Percentiles rank a stretch among this genome's conserved stretches.
Conservation (phyloP, 2,888 invertebrate genomes). For the Rhingia campestris region DNA sequence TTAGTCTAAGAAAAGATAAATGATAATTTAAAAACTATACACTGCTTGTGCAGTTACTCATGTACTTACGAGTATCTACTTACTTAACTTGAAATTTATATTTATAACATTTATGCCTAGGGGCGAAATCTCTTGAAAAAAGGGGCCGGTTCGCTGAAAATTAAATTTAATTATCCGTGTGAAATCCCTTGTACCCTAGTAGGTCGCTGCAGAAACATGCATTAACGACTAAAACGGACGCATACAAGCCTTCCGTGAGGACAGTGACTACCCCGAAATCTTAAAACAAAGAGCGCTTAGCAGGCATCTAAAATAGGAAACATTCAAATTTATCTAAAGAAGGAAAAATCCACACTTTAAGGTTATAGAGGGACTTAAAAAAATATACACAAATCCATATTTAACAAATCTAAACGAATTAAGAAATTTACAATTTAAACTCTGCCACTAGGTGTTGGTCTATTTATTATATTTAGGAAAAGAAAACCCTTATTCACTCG, state of each 20-base stretch:
- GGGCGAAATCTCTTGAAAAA: background rate
- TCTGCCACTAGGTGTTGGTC: background rate
- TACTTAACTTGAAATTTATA: no score
- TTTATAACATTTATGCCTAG: no score
- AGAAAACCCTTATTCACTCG: background rate
- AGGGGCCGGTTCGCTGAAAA: background rate
- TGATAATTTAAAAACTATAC: background rate
- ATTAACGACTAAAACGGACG: background rate
- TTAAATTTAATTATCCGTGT: background rate
- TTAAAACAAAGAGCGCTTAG: constrained; percentile 2
- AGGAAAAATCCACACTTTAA: background rate
- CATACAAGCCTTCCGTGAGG: constrained; percentile 7
- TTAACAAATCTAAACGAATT: background rate
- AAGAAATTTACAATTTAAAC: background rate
- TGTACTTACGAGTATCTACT: background rate
- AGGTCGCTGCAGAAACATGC: constrained; percentile 12
- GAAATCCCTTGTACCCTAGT: background rate
- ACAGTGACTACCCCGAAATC: background rate
- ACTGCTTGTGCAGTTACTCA: background rate
- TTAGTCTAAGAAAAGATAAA: background rate
- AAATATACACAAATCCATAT: background rate
- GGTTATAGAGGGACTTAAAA: no score
- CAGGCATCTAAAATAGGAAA: background rate
- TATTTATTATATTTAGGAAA: background rate
- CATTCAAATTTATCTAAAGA: background rate